These are phyloP conservation scores for Euspilapteryx auroguttella DNA, from an alignment of 2,888 invertebrate genomes.

Conservation along the genomic window DNA sequence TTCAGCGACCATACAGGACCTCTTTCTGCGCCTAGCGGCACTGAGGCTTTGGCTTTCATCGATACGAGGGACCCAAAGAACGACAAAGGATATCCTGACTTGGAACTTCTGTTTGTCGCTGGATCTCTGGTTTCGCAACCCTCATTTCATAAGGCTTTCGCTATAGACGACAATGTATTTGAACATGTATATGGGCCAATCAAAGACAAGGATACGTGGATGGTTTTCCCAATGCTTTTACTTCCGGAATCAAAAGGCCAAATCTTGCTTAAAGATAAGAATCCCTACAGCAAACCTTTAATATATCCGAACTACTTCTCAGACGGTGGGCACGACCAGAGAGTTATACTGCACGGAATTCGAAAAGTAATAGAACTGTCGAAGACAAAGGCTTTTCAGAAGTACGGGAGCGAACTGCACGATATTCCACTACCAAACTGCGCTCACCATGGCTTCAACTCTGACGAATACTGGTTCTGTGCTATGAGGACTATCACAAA, in stretches of 20 bases:
- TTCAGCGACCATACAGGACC: constrained; percentile 39
- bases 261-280: constrained; percentile 59
- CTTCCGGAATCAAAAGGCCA: constrained; percentile 66
- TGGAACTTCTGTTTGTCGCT: constrained; percentile 59
- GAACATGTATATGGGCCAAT: constrained; percentile 39
- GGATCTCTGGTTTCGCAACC: constrained; percentile 44
- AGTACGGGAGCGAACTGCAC: constrained; percentile 54
- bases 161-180: constrained; percentile 35
- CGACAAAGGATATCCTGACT: constrained; percentile 55
- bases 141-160: constrained; percentile 24
- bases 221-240: constrained; percentile 63
- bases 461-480: constrained; percentile 73
- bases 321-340: constrained; percentile 56
- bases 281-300: constrained; percentile 68
- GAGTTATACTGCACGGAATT: constrained; percentile 43
- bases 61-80: constrained; percentile 44
- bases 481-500: constrained; percentile 52
- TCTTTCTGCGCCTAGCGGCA: constrained; percentile 30
- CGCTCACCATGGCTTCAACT: constrained; percentile 43
- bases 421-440: constrained; percentile 59
- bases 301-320: constrained; percentile 69
- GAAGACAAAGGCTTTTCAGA: constrained; percentile 50
- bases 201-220: constrained; percentile 43
- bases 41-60: constrained; percentile 56
- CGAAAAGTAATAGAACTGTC: constrained; percentile 38